Evolutionary conservation across 2,113 vertebrate genomes (phyloP).

Genomic region (Daubentonia madagascariensis): DNA sequence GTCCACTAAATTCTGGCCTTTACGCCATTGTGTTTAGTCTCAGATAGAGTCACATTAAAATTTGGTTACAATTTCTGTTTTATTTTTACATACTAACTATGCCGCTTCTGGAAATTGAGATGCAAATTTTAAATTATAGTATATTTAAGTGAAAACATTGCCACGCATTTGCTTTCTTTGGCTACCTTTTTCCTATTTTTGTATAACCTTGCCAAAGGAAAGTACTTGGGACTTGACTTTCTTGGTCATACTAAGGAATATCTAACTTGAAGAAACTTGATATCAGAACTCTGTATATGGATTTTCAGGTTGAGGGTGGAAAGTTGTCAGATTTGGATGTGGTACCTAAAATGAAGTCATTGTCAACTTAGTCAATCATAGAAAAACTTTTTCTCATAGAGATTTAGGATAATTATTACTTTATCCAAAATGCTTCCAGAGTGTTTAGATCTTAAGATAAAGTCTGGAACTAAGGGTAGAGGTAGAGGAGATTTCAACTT

Average conservation of each 20-base stretch:
- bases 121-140: slow-evolving; percentile 4
- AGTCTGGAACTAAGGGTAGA: background rate
- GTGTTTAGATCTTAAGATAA: background rate
- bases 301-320: slow-evolving; percentile 6
- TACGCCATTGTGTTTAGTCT: slow-evolving; percentile 3
- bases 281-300: background rate
- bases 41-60: slow-evolving; percentile 42
- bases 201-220: background rate
- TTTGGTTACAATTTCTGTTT: slow-evolving; percentile 46
- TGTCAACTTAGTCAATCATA: background rate
- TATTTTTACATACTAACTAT: slow-evolving; percentile 41
- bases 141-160: slow-evolving; percentile 2
- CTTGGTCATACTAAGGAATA: background rate
- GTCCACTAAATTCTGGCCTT: slow-evolving; percentile 40
- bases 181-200: background rate
- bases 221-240: slow-evolving; percentile 32
- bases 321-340: slow-evolving; percentile 21
- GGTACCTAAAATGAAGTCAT: slow-evolving; percentile 13
- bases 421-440: background rate
- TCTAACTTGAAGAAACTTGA: background rate
- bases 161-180: background rate
- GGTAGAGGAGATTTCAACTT: background rate
- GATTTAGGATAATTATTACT: background rate
- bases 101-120: slow-evolving; percentile 21
- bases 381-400: background rate